Evolutionary conservation across 2,888 invertebrate species (phyloP).

Genomic region (Neoascia interrupta): DNA sequence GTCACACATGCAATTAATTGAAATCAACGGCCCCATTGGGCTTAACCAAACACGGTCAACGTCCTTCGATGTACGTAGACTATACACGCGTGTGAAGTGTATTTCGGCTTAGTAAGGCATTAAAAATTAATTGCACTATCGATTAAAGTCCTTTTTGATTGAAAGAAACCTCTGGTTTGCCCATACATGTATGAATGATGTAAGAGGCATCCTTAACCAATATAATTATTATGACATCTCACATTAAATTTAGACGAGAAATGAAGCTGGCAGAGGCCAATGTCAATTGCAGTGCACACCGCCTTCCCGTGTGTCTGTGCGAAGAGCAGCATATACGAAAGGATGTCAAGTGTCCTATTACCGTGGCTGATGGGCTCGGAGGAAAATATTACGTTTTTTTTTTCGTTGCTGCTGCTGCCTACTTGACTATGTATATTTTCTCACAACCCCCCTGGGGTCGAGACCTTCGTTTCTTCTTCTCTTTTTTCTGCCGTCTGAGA

Average conservation of each 20-base stretch:
- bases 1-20: slow-evolving; percentile 65
- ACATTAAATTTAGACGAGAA: too few species aligned
- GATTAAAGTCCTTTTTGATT: slow-evolving; percentile 12
- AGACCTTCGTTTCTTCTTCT: slow-evolving; percentile 2
- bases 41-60: not conserved
- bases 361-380: slow-evolving; percentile 52
- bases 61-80: not conserved
- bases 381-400: slow-evolving; percentile 28
- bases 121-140: slow-evolving; percentile 55
- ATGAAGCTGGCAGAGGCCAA: slow-evolving; percentile 41
- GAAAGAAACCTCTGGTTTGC: too few species aligned
- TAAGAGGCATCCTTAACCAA: slow-evolving; percentile 30
- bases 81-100: not conserved
- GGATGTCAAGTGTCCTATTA: slow-evolving; percentile 68
- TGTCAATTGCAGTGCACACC: slow-evolving; percentile 46
- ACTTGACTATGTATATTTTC: not conserved
- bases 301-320: not conserved
- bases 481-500: not conserved
- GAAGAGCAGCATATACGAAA: slow-evolving; percentile 37
- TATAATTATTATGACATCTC: slow-evolving; percentile 47
- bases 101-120: slow-evolving; percentile 24
- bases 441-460: not conserved
- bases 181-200: too few species aligned
- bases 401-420: too few species aligned
- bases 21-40: slow-evolving; percentile 26